Evolutionary conservation across 2,113 vertebrate genomes (phyloP).

Genomic region (Heterocephalus glaber): DNA sequence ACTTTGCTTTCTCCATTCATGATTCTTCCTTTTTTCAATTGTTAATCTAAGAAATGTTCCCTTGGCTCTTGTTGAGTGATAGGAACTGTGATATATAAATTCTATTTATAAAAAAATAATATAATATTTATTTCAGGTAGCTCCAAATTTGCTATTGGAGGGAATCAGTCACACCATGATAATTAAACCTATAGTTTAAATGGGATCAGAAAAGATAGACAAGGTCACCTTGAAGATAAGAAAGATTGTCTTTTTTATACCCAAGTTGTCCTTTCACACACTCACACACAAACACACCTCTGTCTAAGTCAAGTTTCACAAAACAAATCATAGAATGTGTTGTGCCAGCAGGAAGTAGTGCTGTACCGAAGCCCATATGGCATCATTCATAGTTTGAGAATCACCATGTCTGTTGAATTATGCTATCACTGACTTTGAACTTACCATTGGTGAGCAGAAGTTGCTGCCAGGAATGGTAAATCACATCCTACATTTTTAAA

Average conservation of each 20-base stretch:
- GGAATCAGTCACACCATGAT: neutral
- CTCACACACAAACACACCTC: neutral
- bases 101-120: neutral
- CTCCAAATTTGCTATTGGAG: neutral
- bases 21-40: neutral
- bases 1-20: neutral
- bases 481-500: neutral
- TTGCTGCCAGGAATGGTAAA: constrained; percentile 18
- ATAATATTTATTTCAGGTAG: neutral
- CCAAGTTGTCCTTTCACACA: neutral
- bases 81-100: constrained; percentile 2
- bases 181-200: neutral
- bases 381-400: neutral
- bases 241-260: neutral
- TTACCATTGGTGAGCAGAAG: neutral
- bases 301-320: constrained; percentile 29
- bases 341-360: constrained; percentile 20
- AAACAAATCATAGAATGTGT: neutral
- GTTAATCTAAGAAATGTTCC: neutral
- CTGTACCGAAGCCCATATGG: neutral
- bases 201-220: neutral
- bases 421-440: constrained; percentile 18
- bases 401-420: constrained; percentile 36
- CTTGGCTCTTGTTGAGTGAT: neutral
- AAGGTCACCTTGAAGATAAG: neutral